phyloP scores from a whole-genome alignment of 2,113 vertebrate species.

The Benthochromis sp. region DNA sequence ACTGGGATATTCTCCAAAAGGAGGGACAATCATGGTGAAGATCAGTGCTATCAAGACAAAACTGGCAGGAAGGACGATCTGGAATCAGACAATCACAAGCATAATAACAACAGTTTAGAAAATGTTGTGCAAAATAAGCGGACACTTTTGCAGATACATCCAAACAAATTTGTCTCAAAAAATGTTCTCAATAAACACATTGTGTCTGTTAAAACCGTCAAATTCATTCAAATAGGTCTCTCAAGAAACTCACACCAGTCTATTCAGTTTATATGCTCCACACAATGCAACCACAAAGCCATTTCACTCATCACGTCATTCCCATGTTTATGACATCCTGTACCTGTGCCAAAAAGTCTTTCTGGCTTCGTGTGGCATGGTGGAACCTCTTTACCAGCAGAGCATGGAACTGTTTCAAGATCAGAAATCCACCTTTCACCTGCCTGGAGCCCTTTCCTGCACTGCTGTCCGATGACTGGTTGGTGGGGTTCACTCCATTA shows the following conservation, averaged over 20 bases:
- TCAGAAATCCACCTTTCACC: constrained; percentile 75
- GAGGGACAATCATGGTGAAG: constrained; percentile 85
- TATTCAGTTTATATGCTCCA: not conserved
- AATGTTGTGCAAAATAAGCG: not conserved
- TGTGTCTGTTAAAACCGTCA: not conserved
- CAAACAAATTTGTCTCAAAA: not conserved
- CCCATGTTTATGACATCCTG: not conserved
- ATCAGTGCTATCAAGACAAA: constrained; percentile 87
- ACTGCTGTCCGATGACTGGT: constrained; percentile 31
- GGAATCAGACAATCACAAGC: not conserved
- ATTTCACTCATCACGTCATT: not conserved
- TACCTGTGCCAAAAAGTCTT: constrained; percentile 95
- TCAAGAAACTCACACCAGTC: not conserved
- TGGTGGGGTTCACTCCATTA: constrained; percentile 24
- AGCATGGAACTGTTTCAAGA: constrained; percentile 82
- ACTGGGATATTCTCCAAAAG: constrained; percentile 91
- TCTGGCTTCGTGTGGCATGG: constrained; percentile 78
- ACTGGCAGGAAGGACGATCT: constrained; percentile 88
- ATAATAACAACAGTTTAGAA: not conserved
- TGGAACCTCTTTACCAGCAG: constrained; percentile 87
- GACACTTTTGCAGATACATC: not conserved
- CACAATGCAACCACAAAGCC: not conserved
- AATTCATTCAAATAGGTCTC: not conserved
- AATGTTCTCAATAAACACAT: not conserved
- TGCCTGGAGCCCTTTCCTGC: constrained; percentile 67